A percentile compares a stretch with the other conserved stretches of the same genome.
Evolutionary conservation across 1,140 invertebrate species (phyloP).

Genomic region (Heliconius congener): DNA sequence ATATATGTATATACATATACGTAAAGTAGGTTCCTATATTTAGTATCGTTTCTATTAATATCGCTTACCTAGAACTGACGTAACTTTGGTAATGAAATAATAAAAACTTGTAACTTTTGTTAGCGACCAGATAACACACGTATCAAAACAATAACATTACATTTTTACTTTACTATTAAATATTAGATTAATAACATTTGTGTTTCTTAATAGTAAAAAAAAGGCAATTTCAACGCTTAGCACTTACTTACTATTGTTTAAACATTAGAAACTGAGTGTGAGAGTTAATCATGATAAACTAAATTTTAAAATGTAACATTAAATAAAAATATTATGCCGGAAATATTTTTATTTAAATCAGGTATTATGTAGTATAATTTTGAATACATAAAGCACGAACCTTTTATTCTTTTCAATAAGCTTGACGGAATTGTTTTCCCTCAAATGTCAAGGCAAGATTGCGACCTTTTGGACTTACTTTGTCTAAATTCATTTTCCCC

Average conservation of each 20-base stretch:
- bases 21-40: neutral
- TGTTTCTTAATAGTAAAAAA: neutral
- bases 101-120: neutral
- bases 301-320: neutral
- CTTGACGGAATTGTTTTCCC: conserved; percentile 33
- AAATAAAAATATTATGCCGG: neutral
- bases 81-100: neutral
- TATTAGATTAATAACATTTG: neutral
- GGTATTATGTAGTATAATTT: neutral
- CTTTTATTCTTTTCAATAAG: conserved; percentile 21
- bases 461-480: conserved; percentile 32
- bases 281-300: neutral
- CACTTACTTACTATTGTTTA: neutral
- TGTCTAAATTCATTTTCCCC: conserved; percentile 24
- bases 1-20: no score
- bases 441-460: conserved; percentile 39
- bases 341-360: neutral
- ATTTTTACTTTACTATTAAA: neutral
- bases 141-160: neutral
- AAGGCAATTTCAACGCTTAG: no score
- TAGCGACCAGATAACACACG: neutral
- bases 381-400: conserved; percentile 14
- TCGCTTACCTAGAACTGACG: conserved; percentile 3
- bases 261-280: neutral
- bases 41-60: conserved; percentile 3